These are phyloP conservation scores for Aramus guarauna DNA, from an alignment of 2,113 vertebrate genomes.

Conservation along the genomic window DNA sequence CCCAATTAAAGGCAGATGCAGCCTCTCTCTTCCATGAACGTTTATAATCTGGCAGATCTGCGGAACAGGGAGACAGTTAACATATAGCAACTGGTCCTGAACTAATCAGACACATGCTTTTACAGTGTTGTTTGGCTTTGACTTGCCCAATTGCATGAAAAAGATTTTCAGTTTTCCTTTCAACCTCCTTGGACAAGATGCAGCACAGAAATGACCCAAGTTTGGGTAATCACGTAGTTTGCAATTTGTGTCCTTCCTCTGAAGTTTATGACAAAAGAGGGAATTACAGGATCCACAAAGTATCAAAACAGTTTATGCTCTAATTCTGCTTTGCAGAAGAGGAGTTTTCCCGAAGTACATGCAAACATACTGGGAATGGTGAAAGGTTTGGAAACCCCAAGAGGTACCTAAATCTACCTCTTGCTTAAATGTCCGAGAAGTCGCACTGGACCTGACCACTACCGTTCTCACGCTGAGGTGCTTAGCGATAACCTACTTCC, in stretches of 20 bases:
- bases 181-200: not conserved
- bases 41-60: conserved; percentile 14
- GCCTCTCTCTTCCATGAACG: not conserved
- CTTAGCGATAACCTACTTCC: not conserved
- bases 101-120: not conserved
- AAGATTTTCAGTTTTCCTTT: not conserved
- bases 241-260: not conserved
- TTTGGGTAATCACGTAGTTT: not conserved
- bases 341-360: not conserved
- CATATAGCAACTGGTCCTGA: not conserved
- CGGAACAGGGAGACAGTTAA: not conserved
- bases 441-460: fast-evolving
- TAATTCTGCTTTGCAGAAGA: not conserved
- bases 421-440: not conserved
- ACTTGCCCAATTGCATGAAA: not conserved
- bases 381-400: not conserved
- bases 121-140: not conserved
- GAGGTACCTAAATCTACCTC: not conserved
- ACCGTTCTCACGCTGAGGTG: not conserved
- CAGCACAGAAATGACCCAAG: not conserved
- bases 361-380: not conserved
- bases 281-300: not conserved
- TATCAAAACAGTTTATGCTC: not conserved
- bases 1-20: conserved; percentile 52
- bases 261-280: not conserved